phyloP scores from a whole-genome alignment of 2,888 invertebrate genomes.

The Cyrtodaria siliqua region DNA sequence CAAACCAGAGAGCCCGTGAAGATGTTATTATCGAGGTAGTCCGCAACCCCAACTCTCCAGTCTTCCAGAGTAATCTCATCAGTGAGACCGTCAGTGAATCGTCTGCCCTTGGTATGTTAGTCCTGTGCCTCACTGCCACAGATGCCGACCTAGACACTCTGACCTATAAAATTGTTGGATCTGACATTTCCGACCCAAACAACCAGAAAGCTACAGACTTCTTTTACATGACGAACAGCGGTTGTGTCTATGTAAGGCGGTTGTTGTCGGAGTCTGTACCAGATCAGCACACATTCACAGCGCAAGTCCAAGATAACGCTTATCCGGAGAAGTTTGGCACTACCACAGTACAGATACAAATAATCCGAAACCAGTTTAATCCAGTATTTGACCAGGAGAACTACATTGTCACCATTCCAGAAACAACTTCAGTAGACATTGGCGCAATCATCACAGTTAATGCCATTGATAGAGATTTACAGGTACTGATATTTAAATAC shows the following conservation, averaged over 20 bases:
- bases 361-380: constrained; percentile 61
- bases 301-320: constrained; percentile 64
- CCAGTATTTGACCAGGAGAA: constrained; percentile 49
- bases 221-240: constrained; percentile 49
- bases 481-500: too few species aligned
- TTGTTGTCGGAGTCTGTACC: constrained; percentile 32
- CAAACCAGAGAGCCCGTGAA: constrained; percentile 56
- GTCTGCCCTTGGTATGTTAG: constrained; percentile 86
- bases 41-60: constrained; percentile 71
- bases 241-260: constrained; percentile 61
- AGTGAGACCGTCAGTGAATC: constrained; percentile 68
- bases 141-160: constrained; percentile 69
- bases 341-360: constrained; percentile 66
- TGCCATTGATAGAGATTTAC: constrained; percentile 66
- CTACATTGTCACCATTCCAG: constrained; percentile 53
- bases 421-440: constrained; percentile 51
- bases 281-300: constrained; percentile 66
- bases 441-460: constrained; percentile 57
- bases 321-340: constrained; percentile 68
- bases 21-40: constrained; percentile 69
- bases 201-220: constrained; percentile 37
- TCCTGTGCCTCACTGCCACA: constrained; percentile 88
- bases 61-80: constrained; percentile 61
- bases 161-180: constrained; percentile 49
- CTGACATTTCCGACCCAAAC: constrained; percentile 9